Evolutionary conservation across 2,113 vertebrate genomes (phyloP).

Genomic region (Eretmochelys imbricata): DNA sequence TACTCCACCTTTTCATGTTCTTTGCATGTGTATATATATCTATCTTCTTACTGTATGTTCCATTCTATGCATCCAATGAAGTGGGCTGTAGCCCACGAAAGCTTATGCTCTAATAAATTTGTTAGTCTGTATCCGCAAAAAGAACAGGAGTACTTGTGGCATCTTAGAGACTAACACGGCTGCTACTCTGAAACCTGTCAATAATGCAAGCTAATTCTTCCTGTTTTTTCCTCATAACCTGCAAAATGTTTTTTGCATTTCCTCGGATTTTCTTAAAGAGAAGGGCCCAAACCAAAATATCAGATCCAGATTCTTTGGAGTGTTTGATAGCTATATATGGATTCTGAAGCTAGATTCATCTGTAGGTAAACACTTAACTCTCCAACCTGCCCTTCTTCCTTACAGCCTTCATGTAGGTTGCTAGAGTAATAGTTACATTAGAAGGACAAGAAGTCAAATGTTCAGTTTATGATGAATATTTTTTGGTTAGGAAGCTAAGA

Average conservation of each 20-base stretch:
- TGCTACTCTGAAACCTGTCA: background rate
- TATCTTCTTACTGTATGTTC: too few relatives aligned
- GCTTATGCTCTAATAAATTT: too few relatives aligned
- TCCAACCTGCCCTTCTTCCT: background rate
- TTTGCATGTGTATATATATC: too few relatives aligned
- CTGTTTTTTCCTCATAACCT: background rate
- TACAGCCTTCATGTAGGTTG: background rate
- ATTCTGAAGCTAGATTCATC: background rate
- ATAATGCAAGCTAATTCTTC: background rate
- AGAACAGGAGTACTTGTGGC: too few relatives aligned
- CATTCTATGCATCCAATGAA: too few relatives aligned
- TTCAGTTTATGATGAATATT: background rate
- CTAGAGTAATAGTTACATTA: background rate
- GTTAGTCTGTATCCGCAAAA: too few relatives aligned
- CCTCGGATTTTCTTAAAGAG: background rate
- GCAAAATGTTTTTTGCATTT: background rate
- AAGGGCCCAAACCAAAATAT: background rate
- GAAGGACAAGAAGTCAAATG: background rate
- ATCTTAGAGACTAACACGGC: too few relatives aligned
- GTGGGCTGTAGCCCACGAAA: too few relatives aligned
- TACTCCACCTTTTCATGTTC: too few relatives aligned
- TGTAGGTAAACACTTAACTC: background rate
- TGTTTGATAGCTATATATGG: background rate
- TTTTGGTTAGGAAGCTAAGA: conserved; percentile 21
- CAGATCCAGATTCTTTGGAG: background rate